Conservation (phyloP, 2,888 invertebrate genomes). For the Dolichopus griseipennis region DNA sequence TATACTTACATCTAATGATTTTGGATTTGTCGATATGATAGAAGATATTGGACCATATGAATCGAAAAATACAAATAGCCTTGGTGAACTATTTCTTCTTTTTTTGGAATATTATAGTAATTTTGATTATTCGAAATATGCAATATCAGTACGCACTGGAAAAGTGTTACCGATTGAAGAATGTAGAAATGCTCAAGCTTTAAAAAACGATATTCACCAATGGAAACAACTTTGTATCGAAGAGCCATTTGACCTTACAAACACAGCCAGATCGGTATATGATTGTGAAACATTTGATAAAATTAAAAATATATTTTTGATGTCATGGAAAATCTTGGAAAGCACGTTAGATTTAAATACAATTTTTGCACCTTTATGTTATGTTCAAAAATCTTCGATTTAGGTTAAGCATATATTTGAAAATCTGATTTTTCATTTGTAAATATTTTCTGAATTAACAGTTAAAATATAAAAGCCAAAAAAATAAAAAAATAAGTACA, state of each 20-base stretch:
- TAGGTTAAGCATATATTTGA: no score
- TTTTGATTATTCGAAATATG: conserved; percentile 64
- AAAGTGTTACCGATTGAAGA: conserved; percentile 57
- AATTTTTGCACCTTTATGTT: not conserved
- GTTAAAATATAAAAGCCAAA: no score
- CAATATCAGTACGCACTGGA: conserved; percentile 72
- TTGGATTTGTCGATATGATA: conserved; percentile 50
- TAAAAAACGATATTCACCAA: conserved; percentile 66
- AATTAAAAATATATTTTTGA: conserved; percentile 20
- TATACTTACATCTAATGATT: conserved; percentile 32
- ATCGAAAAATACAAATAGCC: conserved; percentile 56
- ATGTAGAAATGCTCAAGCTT: conserved; percentile 55
- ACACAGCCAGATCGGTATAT: conserved; percentile 85
- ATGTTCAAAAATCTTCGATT: not conserved
- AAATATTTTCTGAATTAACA: no score
- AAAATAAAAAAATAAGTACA: no score
- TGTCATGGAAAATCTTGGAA: conserved; percentile 11
- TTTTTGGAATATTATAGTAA: conserved; percentile 75
- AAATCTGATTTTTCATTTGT: no score
- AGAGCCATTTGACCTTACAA: conserved; percentile 84
- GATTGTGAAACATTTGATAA: conserved; percentile 43
- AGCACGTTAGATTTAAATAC: not conserved
- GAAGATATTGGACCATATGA: conserved; percentile 48
- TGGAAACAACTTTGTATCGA: conserved; percentile 85
- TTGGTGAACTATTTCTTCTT: conserved; percentile 69